Evolutionary conservation across 2,888 invertebrate genomes (phyloP), one percentile per base, ranked within the genome.

Genomic region (Eucera pruinosa): DNA sequence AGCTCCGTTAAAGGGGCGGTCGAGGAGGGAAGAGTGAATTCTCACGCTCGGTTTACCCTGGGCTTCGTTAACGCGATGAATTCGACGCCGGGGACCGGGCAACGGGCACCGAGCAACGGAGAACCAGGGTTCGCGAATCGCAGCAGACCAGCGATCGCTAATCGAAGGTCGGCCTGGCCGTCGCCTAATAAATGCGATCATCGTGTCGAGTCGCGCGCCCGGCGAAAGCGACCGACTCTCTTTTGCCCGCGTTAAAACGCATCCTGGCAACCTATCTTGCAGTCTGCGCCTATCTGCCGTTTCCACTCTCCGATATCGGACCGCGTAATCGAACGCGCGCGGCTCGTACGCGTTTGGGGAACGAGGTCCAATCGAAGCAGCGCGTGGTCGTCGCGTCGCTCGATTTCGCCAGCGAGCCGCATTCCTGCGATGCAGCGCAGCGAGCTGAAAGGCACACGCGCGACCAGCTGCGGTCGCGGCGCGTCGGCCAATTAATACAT

Each of bases 31-130:
- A 68, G 48, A 75, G 60, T 41, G 79, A 64, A 82, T 86, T 86
- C 86, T 85, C 88, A 88, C 84, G 87, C 82, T 86, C 82, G 80
- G 84, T 84, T 86, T 86, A 83, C 81, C 82, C 74, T 75, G 83
- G 81, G 77, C 77, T 85, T 86, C 87, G 85, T 88, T 85, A 83
- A 86, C 78, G 72, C 78, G 80, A 78, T 80, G 68, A 80, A 81
- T 84, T 86, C 74, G 78, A 73, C 81, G 67, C 72, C 65, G 64
- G 47, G 71, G 43, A 58, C 39, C 70, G n/a, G 47, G 11, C 23
- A 20, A 36, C 30, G 57, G 65, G 20, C 70, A 55, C n/a, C n/a
- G n/a, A n/a, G n/a, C n/a, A n/a, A n/a, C n/a, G n/a, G n/a, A n/a
- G n/a, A n/a, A n/a, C n/a, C n/a, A n/a, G n/a, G n/a, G n/a, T n/a